Evolutionary conservation across 2,797 vertebrate species (phyloP).

Genomic region (Darevskia nairensis): DNA sequence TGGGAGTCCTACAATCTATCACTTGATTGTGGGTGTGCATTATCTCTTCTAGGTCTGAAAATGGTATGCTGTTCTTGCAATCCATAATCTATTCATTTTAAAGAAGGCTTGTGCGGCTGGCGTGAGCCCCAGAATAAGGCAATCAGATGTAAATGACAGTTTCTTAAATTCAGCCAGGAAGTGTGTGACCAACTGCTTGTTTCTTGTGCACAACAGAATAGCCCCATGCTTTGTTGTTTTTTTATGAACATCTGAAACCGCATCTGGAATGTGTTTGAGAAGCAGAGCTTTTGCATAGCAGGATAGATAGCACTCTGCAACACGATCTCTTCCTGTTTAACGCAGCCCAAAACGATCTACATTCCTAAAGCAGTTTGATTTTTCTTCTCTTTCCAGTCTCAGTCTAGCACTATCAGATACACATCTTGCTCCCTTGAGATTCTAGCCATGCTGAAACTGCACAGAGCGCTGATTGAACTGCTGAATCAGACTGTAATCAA

Average conservation of each 20-base stretch:
- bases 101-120: not conserved
- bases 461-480: constrained; percentile 74
- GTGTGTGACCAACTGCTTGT: constrained; percentile 16
- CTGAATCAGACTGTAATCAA: constrained; percentile 81
- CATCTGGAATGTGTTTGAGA: constrained; percentile 66
- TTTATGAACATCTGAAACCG: constrained; percentile 53
- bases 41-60: not conserved
- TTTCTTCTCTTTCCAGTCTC: constrained; percentile 52
- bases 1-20: too few species aligned
- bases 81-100: not conserved
- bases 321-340: constrained; percentile 74
- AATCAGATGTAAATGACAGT: not conserved
- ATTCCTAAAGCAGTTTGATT: constrained; percentile 75
- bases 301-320: constrained; percentile 65
- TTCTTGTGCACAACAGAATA: constrained; percentile 1
- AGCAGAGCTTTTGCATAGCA: constrained; percentile 56
- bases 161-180: not conserved
- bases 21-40: not conserved
- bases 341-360: constrained; percentile 72
- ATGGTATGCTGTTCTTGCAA: not conserved
- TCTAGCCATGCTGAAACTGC: constrained; percentile 78
- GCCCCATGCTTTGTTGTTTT: not conserved
- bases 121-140: not conserved
- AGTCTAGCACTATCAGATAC: constrained; percentile 71
- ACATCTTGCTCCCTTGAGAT: constrained; percentile 68